Conservation (phyloP, 2,797 vertebrate genomes). For the Anguilla marmorata region DNA sequence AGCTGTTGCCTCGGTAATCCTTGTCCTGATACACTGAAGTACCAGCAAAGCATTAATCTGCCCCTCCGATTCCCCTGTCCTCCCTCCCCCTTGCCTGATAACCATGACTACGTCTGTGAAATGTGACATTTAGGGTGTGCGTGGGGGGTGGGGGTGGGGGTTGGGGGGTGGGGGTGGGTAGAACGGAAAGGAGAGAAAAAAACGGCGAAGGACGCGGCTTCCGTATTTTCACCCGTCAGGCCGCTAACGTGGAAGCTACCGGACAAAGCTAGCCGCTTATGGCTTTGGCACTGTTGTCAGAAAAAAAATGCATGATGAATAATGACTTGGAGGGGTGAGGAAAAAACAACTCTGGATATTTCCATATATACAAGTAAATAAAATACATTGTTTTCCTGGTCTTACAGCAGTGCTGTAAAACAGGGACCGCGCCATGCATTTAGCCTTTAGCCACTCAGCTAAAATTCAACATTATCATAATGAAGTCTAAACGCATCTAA, state of each 20-base stretch:
- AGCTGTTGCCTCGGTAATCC: conserved; percentile 95
- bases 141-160: not conserved
- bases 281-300: conserved; percentile 24
- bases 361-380: conserved; percentile 71
- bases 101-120: conserved; percentile 74
- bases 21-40: conserved; percentile 88
- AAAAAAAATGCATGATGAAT: not conserved
- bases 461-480: conserved; percentile 82
- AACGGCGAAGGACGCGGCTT: not conserved
- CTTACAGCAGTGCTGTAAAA: conserved; percentile 24
- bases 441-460: conserved; percentile 71
- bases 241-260: not conserved
- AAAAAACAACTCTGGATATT: conserved; percentile 64
- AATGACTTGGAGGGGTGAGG: conserved; percentile 43
- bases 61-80: conserved; percentile 75
- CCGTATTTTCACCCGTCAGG: not conserved
- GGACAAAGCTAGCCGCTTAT: not conserved
- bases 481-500: conserved; percentile 79
- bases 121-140: conserved; percentile 77
- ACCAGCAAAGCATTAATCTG: conserved; percentile 85
- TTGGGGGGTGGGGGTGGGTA: conserved; percentile 52
- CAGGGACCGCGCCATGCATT: conserved; percentile 62
- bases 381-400: conserved; percentile 73
- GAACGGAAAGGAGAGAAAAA: not conserved
- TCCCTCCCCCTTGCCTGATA: conserved; percentile 40